Evolutionary conservation across 2,797 vertebrate genomes (phyloP).

Genomic region (Gadopsis marmoratus): DNA sequence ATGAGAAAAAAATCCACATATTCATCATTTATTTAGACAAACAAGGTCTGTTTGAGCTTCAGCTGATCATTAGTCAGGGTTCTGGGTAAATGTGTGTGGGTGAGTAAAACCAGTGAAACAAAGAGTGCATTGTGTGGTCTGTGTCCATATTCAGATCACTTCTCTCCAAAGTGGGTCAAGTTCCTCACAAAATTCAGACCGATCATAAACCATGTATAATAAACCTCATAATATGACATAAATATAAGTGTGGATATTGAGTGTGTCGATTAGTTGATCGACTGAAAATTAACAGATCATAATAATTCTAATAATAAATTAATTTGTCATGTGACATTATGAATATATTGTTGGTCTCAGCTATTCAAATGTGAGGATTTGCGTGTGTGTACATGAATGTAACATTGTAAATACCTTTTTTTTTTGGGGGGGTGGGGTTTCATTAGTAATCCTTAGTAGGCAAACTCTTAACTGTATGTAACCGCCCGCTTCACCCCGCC

Average conservation of each 20-base stretch:
- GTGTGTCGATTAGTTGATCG: background rate
- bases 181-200: slow-evolving; percentile 4
- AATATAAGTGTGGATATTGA: background rate
- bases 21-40: background rate
- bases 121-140: slow-evolving; percentile 45
- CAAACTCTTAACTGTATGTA: background rate
- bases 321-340: background rate
- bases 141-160: slow-evolving; percentile 4
- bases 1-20: background rate
- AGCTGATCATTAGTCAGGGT: slow-evolving; percentile 1
- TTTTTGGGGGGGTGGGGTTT: too few species aligned
- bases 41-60: background rate
- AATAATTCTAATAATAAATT: background rate
- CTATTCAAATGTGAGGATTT: background rate
- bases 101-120: slow-evolving; percentile 33
- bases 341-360: background rate
- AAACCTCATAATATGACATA: background rate
- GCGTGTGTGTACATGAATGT: background rate
- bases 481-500: slow-evolving; percentile 11
- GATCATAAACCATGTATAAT: background rate
- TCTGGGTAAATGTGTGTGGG: background rate
- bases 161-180: slow-evolving; percentile 27
- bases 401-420: background rate
- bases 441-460: background rate
- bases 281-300: background rate